Evolutionary conservation across 2,113 vertebrate genomes (phyloP).

Genomic region (Brachypteracias leptosomus): DNA sequence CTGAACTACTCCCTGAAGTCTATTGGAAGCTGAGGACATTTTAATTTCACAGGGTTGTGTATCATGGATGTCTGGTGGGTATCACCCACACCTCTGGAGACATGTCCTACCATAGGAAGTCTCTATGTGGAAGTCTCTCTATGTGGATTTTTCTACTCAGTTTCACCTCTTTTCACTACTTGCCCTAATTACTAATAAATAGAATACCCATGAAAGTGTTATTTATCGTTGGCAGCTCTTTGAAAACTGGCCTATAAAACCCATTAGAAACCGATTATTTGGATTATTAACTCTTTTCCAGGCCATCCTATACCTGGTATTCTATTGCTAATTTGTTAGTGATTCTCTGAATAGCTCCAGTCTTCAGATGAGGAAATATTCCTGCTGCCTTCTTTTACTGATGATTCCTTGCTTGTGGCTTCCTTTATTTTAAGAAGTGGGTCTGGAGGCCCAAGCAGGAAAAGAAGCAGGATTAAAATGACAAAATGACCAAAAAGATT

Average conservation of each 20-base stretch:
- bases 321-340: not conserved
- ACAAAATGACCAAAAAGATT: conserved; percentile 59
- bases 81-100: not conserved
- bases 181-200: not conserved
- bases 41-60: not conserved
- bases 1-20: not conserved
- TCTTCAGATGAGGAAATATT: not conserved
- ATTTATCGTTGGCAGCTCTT: not conserved
- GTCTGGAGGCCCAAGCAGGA: conserved; percentile 17
- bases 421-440: not conserved
- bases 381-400: not conserved
- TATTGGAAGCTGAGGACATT: not conserved
- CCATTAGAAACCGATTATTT: not conserved
- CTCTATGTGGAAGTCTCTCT: too few species aligned
- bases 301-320: not conserved
- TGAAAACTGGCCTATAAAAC: not conserved
- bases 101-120: not conserved
- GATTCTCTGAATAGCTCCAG: not conserved
- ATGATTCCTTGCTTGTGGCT: not conserved
- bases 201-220: not conserved
- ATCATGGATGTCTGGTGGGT: not conserved
- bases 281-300: not conserved
- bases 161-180: not conserved
- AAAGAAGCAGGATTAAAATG: conserved; percentile 56
- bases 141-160: not conserved